Evolutionary conservation across 2,797 vertebrate genomes (phyloP).

Genomic region (Monodelphis domestica): DNA sequence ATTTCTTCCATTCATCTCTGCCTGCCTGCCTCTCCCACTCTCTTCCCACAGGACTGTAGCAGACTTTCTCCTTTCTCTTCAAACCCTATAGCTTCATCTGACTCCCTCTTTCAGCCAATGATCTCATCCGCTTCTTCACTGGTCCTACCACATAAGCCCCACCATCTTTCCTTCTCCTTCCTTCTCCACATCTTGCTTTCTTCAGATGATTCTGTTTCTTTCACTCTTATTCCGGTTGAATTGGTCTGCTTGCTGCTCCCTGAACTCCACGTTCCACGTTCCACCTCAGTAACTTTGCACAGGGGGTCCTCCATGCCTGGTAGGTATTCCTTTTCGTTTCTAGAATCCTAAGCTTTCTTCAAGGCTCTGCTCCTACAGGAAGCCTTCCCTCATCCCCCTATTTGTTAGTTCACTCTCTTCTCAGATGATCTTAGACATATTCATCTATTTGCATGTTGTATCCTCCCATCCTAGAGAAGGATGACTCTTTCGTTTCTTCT

Average conservation of each 20-base stretch:
- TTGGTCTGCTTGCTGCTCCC: not conserved
- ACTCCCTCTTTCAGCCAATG: not conserved
- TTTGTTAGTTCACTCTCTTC: not conserved
- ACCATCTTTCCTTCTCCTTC: not conserved
- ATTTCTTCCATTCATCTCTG: not conserved
- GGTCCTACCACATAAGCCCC: not conserved
- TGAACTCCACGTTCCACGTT: not conserved
- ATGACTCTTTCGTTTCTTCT: no score
- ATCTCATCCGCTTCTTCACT: not conserved
- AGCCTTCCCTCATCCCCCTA: not conserved
- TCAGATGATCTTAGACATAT: not conserved
- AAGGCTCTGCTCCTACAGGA: not conserved
- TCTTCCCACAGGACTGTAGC: not conserved
- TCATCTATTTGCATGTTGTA: not conserved
- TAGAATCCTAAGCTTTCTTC: not conserved
- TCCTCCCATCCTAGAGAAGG: not conserved
- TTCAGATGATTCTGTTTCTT: not conserved
- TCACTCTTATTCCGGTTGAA: not conserved
- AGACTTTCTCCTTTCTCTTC: not conserved
- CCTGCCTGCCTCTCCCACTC: not conserved
- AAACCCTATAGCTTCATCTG: not conserved
- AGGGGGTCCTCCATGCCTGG: not conserved
- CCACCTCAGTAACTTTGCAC: not conserved
- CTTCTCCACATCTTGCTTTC: not conserved
- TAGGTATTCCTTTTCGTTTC: not conserved